Evolutionary conservation across 2,797 vertebrate genomes (phyloP).

Genomic region (Alauda arvensis): DNA sequence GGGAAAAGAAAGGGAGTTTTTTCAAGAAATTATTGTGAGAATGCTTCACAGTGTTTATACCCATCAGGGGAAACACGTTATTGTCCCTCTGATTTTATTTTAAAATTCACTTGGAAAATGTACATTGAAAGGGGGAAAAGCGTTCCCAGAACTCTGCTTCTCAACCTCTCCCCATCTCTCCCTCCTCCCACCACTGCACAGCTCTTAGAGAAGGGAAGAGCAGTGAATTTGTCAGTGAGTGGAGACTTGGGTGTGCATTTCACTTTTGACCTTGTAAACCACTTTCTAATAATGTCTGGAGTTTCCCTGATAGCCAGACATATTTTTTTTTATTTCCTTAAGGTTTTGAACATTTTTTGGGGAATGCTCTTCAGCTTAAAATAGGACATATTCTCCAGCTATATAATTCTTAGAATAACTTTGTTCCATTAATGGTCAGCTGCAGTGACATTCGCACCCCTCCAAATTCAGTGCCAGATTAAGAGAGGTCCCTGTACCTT

Average conservation of each 20-base stretch:
- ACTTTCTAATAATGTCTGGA: not conserved
- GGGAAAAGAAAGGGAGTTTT: fast-evolving
- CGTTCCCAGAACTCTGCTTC: not conserved
- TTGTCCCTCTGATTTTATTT: not conserved
- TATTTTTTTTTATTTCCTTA: not conserved
- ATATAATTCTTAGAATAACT: not conserved
- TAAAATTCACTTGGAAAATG: not conserved
- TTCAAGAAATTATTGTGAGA: not conserved
- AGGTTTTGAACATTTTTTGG: not conserved
- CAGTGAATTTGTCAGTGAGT: not conserved
- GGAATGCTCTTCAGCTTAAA: not conserved
- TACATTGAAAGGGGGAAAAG: not conserved
- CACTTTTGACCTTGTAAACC: not conserved
- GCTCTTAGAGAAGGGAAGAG: not conserved
- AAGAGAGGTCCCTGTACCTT: not conserved
- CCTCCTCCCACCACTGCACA: not conserved
- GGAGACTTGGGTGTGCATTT: not conserved
- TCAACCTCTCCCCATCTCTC: not conserved
- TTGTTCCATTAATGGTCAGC: not conserved
- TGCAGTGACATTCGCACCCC: not conserved
- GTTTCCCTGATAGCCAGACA: not conserved
- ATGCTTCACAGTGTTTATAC: not conserved
- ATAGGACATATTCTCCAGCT: not conserved
- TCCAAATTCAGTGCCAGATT: not conserved
- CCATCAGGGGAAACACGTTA: not conserved